Evolutionary conservation across 2,888 invertebrate genomes (phyloP).

Genomic region (Drosophila vallismaia): DNA sequence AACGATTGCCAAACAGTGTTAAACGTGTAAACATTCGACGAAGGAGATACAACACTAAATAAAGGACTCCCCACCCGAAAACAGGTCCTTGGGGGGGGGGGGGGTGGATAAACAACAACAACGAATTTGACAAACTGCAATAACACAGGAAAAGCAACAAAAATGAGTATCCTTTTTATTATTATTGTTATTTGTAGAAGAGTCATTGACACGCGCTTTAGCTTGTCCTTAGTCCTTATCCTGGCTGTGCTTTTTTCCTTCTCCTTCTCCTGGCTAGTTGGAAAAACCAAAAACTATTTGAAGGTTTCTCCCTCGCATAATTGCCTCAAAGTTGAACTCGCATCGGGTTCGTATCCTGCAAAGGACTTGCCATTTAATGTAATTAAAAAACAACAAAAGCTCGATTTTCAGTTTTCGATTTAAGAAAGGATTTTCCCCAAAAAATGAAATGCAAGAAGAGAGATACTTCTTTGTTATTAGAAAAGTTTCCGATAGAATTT

Average conservation of each 20-base stretch:
- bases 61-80: background rate
- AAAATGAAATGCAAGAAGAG: no score
- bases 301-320: background rate
- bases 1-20: conserved; percentile 44
- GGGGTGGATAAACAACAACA: background rate
- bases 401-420: background rate
- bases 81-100: background rate
- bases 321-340: background rate
- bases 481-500: no score
- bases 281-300: background rate
- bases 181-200: conserved; percentile 26
- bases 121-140: conserved; percentile 3
- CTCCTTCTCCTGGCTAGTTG: background rate
- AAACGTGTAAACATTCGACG: conserved; percentile 20
- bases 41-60: conserved; percentile 18
- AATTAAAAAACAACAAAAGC: background rate
- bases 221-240: background rate
- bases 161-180: conserved; percentile 6
- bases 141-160: background rate
- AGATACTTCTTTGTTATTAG: no score
- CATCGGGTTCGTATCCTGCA: background rate
- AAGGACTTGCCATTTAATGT: background rate
- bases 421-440: no score
- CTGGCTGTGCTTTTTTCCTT: background rate
- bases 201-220: conserved; percentile 34